Conservation (phyloP, 2,888 invertebrate species). For the Drosophila kambysellisi region DNA sequence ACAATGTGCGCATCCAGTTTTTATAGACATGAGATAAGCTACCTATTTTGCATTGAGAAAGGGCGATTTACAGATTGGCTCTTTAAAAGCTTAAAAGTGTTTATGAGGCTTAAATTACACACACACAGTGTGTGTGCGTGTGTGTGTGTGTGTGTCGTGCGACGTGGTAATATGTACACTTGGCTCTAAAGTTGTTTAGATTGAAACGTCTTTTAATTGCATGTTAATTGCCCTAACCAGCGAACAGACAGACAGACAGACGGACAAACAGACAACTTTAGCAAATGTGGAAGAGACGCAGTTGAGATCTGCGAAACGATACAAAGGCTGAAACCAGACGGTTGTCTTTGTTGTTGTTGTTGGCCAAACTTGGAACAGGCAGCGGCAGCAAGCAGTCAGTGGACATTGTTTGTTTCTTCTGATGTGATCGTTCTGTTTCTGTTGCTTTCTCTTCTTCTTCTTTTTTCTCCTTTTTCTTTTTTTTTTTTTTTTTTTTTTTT, state of each 20-base stretch:
- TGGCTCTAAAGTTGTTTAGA: slow-evolving; percentile 62
- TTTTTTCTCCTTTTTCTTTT: slow-evolving; percentile 7
- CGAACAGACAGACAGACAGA: slow-evolving; percentile 9
- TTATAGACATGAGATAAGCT: slow-evolving; percentile 20
- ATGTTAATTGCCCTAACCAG: slow-evolving; percentile 78
- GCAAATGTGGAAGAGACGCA: slow-evolving; percentile 35
- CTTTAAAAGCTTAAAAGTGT: slow-evolving; percentile 51
- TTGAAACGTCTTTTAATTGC: slow-evolving; percentile 81
- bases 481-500: slow-evolving; percentile 9
- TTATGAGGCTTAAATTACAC: slow-evolving; percentile 53
- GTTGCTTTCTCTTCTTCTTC: slow-evolving; percentile 21
- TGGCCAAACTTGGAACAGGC: slow-evolving; percentile 49
- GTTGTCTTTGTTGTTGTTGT: slow-evolving; percentile 8
- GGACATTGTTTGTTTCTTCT: slow-evolving; percentile 59
- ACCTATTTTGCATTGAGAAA: slow-evolving; percentile 48
- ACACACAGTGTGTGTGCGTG: slow-evolving; percentile 13
- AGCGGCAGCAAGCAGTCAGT: slow-evolving; percentile 43
- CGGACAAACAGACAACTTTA: slow-evolving; percentile 29
- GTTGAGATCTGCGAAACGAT: slow-evolving; percentile 63
- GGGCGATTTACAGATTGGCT: slow-evolving; percentile 40
- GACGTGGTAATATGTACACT: slow-evolving; percentile 59
- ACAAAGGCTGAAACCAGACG: slow-evolving; percentile 25
- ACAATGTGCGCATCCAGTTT: slow-evolving; percentile 15
- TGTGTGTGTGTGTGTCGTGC: slow-evolving; percentile 39
- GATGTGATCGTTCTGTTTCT: slow-evolving; percentile 23